A percentile compares a stretch with the other conserved stretches of the same genome.
Conservation (phyloP, 2,888 invertebrate genomes). For the Lepidochitona cinerea region DNA sequence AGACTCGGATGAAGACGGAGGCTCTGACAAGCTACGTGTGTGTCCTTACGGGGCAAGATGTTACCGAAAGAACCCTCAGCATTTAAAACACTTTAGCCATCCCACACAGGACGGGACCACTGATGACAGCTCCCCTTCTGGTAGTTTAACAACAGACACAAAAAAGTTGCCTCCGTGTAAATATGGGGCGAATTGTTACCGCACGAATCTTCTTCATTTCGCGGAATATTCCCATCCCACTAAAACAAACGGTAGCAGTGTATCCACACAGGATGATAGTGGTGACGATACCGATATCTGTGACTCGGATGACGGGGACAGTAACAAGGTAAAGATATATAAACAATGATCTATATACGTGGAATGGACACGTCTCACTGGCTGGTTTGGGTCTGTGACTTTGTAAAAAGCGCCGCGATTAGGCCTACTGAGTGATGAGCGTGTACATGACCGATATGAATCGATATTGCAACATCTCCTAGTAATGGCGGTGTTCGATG, state of each 20-base stretch:
- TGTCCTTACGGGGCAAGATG: conserved; percentile 62
- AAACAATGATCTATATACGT: no score
- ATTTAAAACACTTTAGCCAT: conserved; percentile 53
- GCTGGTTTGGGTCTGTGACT: no score
- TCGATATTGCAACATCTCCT: no score
- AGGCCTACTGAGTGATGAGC: no score
- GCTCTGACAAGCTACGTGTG: conserved; percentile 28
- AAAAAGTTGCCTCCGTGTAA: conserved; percentile 47
- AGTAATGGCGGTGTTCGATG: no score
- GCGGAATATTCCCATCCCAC: conserved; percentile 60
- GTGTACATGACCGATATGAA: no score
- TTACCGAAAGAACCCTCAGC: conserved; percentile 60
- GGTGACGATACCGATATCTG: conserved; percentile 52
- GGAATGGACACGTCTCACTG: no score
- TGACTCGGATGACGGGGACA: conserved; percentile 45
- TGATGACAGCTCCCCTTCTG: conserved; percentile 11
- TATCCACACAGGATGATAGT: conserved; percentile 20
- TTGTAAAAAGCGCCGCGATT: no score
- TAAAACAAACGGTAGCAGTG: background rate
- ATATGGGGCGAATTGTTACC: conserved; percentile 59
- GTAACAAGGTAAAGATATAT: no score
- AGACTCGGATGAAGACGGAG: background rate
- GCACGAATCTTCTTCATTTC: conserved; percentile 62
- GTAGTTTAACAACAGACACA: background rate
- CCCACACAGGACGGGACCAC: conserved; percentile 15